Conservation (phyloP, 2,888 invertebrate species). For the Rhingia rostrata region DNA sequence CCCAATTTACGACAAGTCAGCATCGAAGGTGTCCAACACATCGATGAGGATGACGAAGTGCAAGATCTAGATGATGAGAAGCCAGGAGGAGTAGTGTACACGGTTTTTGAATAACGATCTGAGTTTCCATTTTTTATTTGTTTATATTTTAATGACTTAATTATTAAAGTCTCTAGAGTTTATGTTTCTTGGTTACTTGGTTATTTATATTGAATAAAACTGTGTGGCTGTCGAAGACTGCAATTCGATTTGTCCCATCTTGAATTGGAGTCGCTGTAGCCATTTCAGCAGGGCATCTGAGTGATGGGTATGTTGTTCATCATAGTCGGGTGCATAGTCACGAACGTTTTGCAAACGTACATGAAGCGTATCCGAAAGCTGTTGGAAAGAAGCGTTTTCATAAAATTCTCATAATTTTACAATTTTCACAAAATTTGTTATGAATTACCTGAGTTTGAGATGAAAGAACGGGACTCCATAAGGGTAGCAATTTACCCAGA, state of each 20-base stretch:
- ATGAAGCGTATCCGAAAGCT: slow-evolving; percentile 95
- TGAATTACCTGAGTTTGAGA: slow-evolving; percentile 90
- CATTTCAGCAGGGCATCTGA: slow-evolving; percentile 88
- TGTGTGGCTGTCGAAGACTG: slow-evolving; percentile 96
- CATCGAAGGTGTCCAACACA: slow-evolving; percentile 78
- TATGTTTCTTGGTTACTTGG: neutral
- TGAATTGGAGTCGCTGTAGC: slow-evolving; percentile 96
- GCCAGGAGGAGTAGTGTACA: slow-evolving; percentile 75
- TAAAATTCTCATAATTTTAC: too few relatives aligned
- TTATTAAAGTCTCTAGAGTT: slow-evolving; percentile 6
- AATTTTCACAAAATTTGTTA: too few relatives aligned
- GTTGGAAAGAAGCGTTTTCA: slow-evolving; percentile 42
- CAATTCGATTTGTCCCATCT: slow-evolving; percentile 98
- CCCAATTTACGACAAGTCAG: slow-evolving; percentile 67
- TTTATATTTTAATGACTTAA: slow-evolving; percentile 43
- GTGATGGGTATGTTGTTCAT: slow-evolving; percentile 81
- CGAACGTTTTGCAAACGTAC: slow-evolving; percentile 94
- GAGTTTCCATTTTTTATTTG: neutral
- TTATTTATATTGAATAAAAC: slow-evolving; percentile 89
- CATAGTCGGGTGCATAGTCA: slow-evolving; percentile 87
- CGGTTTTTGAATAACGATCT: slow-evolving; percentile 50
- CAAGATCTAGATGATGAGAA: slow-evolving; percentile 78
- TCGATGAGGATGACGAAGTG: slow-evolving; percentile 78
- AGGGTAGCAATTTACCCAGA: slow-evolving; percentile 93
- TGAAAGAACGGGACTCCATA: slow-evolving; percentile 97